A percentile compares a stretch with the other conserved stretches of the same genome.
Conservation (phyloP, 2,888 invertebrate genomes). For the Ectropis crepuscularia region DNA sequence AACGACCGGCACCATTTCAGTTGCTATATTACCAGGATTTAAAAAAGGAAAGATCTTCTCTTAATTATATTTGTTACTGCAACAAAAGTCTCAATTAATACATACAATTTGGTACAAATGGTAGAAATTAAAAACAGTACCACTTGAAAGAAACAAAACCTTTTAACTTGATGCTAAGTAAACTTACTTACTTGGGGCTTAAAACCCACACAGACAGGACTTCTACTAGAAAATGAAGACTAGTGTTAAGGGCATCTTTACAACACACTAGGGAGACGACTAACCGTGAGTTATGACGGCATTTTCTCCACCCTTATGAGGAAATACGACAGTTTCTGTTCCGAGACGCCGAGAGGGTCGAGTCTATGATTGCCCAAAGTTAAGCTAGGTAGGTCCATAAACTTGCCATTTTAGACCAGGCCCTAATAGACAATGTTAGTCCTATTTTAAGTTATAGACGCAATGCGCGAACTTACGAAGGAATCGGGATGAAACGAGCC, state of each 20-base stretch:
- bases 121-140: neutral
- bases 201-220: slow-evolving; percentile 59
- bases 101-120: neutral
- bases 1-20: slow-evolving; percentile 68
- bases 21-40: slow-evolving; percentile 65
- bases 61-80: slow-evolving; percentile 18
- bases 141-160: neutral
- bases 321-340: slow-evolving; percentile 81
- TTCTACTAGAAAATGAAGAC: slow-evolving; percentile 79
- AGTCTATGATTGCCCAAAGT: slow-evolving; percentile 74
- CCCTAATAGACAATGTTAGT: slow-evolving; percentile 36
- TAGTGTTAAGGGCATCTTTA: slow-evolving; percentile 84
- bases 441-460: slow-evolving; percentile 40
- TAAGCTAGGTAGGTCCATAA: slow-evolving; percentile 57
- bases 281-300: slow-evolving; percentile 82
- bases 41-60: slow-evolving; percentile 50
- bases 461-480: slow-evolving; percentile 24
- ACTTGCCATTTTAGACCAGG: slow-evolving; percentile 45
- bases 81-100: too few species aligned
- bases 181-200: slow-evolving; percentile 18
- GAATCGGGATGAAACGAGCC: slow-evolving; percentile 26
- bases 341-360: slow-evolving; percentile 64
- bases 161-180: neutral
- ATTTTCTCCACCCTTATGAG: slow-evolving; percentile 82
- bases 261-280: slow-evolving; percentile 77